A percentile compares a stretch with the other conserved stretches of the same genome.
Evolutionary conservation across 2,113 vertebrate species (phyloP).

Genomic region (Tursiops truncatus): DNA sequence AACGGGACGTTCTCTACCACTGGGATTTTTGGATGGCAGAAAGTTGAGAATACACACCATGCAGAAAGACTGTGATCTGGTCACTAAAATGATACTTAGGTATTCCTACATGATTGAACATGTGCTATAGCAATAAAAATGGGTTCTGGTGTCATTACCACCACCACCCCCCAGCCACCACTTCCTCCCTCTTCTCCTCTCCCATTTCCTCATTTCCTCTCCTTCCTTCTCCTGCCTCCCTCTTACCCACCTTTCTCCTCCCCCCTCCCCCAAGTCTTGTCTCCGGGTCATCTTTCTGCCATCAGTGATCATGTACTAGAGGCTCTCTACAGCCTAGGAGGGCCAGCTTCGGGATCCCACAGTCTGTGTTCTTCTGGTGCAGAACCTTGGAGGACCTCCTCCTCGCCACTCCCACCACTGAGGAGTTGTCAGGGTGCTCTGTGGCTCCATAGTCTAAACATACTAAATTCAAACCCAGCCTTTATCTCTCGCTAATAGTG

Average conservation of each 20-base stretch:
- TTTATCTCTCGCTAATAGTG: background rate
- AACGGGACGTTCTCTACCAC: background rate
- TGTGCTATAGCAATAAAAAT: background rate
- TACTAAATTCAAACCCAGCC: background rate
- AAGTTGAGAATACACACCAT: background rate
- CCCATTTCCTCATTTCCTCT: no score
- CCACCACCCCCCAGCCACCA: rapidly evolving
- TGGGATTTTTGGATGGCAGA: background rate
- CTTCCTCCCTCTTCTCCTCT: background rate
- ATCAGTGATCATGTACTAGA: background rate
- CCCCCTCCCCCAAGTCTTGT: no score
- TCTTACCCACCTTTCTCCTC: background rate
- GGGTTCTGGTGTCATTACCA: background rate
- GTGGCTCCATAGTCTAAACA: background rate
- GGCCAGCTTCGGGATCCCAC: background rate
- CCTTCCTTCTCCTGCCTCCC: background rate
- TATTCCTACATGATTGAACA: background rate
- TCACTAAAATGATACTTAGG: background rate
- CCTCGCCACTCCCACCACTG: background rate
- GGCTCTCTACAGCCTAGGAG: background rate
- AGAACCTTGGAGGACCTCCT: background rate
- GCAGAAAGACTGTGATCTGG: background rate
- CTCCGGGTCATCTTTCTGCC: background rate
- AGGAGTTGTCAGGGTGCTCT: no score
- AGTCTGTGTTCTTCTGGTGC: background rate